Evolutionary conservation across 2,888 invertebrate genomes (phyloP).

Genomic region (Scaptomyza polygonia): DNA sequence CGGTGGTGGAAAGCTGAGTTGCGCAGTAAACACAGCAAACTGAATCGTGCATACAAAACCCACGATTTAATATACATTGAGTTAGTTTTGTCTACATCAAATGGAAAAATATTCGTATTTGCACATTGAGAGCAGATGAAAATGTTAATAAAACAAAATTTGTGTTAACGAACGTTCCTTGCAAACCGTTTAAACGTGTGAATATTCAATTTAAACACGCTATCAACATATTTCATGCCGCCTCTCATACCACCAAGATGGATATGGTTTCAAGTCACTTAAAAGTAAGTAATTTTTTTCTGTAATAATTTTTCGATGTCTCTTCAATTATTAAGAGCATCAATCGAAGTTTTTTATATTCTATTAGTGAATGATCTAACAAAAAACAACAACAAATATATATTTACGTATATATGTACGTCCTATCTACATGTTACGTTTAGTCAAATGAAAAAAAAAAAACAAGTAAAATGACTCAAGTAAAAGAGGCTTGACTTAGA

Average conservation of each 20-base stretch:
- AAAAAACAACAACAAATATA: background rate
- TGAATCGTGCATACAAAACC: constrained; percentile 42
- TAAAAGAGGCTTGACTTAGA: background rate
- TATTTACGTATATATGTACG: background rate
- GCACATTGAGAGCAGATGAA: background rate
- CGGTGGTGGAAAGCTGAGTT: constrained; percentile 36
- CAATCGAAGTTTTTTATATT: background rate
- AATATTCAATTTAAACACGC: background rate
- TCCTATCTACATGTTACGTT: background rate
- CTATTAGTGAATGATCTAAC: background rate
- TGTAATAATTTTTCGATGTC: background rate
- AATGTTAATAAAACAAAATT: background rate
- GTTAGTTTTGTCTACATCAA: constrained; percentile 22
- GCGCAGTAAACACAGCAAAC: constrained; percentile 35
- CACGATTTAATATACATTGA: constrained; percentile 36
- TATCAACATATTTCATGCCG: constrained; percentile 1
- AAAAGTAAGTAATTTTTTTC: constrained; percentile 24
- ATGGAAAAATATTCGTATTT: background rate
- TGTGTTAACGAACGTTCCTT: background rate
- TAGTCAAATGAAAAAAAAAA: background rate
- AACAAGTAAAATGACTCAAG: background rate
- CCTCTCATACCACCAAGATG: background rate
- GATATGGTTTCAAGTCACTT: constrained; percentile 29
- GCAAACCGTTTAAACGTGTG: background rate
- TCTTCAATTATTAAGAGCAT: background rate